Evolutionary conservation across 2,888 invertebrate genomes (phyloP), one percentile per base, ranked within the genome.

Genomic region (Lypha dubia): DNA sequence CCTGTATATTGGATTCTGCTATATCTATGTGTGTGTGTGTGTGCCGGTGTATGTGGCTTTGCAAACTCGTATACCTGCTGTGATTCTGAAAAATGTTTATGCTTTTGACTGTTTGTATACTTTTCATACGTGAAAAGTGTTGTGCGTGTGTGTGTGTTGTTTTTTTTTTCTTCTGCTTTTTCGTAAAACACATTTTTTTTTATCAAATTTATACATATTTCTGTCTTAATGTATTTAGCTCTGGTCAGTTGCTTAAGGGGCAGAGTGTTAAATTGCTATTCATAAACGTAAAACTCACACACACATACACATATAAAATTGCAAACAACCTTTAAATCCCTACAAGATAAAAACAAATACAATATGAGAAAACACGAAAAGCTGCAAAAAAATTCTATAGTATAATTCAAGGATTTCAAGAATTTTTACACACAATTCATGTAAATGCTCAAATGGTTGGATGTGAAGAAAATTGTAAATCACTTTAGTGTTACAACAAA

Each of bases 381-480:
- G 20, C 62, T 62, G 68, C 7, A 35, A 38, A 76, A 73, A 51
- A 74, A 68, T 32, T 63, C 71, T 56, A 73, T 56, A 56, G 80
- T 13, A 65, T 68, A 80, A 58, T 80, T 84, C 60, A 84, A 76
- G 77, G 84, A 73, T 80, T 84, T 77, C 11, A 76, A 62, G 71
- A 73, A 77, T 70, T 81, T n/a, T 68, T 68, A 63, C 68, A 84
- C 71, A 68, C 67, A 20, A 74, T 74, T 35, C 38, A 41, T 49
- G 24, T 65, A 60, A 62, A 65, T 65, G 24, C 6, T n/a, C 28
- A 68, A 7, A 35, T 35, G 20, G 6, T 41, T 24, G 51, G 32
- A 20, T 4, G 17, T 4, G 46, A 24, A 32, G 24, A 22, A 24
- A 38, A 38, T 58, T 22, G 15, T 41, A 75, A 62, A 75, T 63